Evolutionary conservation across 2,888 invertebrate species (phyloP).

Genomic region (Gnatocerus cornutus): DNA sequence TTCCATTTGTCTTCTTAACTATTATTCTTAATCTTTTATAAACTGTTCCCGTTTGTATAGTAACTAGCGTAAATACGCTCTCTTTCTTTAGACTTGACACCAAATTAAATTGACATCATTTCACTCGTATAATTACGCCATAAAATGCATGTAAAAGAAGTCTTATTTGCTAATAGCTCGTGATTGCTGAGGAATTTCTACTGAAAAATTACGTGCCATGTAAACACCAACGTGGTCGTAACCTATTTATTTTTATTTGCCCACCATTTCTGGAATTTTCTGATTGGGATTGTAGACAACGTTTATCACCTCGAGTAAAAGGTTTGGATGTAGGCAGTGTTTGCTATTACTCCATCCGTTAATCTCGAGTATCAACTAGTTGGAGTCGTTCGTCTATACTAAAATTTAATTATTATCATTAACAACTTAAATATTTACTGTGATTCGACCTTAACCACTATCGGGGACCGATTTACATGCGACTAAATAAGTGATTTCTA

Average conservation of each 20-base stretch:
- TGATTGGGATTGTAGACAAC: neutral
- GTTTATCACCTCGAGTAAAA: no score
- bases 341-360: neutral
- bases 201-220: conserved; percentile 10
- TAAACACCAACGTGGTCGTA: conserved; percentile 6
- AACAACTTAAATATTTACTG: conserved; percentile 26
- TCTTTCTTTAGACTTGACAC: conserved; percentile 20
- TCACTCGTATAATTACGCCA: conserved; percentile 17
- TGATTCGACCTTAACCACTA: conserved; percentile 22
- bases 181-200: conserved; percentile 19
- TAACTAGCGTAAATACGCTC: neutral
- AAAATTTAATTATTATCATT: conserved; percentile 26
- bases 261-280: neutral
- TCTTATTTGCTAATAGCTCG: conserved; percentile 17
- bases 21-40: conserved; percentile 1
- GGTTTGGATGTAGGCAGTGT: no score
- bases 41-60: neutral
- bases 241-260: conserved; percentile 8
- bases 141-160: conserved; percentile 28
- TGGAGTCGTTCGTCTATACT: neutral
- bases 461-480: conserved; percentile 12
- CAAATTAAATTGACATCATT: conserved; percentile 26
- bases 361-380: neutral
- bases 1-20: neutral
- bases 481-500: conserved; percentile 10